Conservation (phyloP, 2,888 invertebrate species). For the Luffia ferchaultella region DNA sequence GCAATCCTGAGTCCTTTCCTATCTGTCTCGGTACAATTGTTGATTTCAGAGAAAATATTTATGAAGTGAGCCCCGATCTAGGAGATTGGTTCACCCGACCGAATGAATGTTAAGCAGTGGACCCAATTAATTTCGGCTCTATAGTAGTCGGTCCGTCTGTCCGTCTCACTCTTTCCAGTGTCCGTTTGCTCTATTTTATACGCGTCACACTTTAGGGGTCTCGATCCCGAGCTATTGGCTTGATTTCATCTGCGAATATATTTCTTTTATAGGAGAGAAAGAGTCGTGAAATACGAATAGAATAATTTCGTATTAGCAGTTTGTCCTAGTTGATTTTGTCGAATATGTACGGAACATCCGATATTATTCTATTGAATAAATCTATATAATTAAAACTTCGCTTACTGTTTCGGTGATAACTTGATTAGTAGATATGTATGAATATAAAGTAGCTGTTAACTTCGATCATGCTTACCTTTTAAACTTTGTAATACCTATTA, state of each 20-base stretch:
- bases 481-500: no score
- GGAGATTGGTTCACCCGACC: slow-evolving; percentile 5
- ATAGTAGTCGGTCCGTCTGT: neutral
- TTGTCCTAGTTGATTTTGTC: no score
- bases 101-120: slow-evolving; percentile 43
- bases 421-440: no score
- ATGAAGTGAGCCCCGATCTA: slow-evolving; percentile 5
- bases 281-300: neutral
- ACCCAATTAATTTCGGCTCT: slow-evolving; percentile 48
- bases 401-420: no score
- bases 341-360: no score
- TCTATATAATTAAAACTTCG: no score
- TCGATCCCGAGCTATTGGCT: neutral
- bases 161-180: no score
- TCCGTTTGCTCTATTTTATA: no score
- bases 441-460: no score
- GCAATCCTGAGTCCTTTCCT: neutral
- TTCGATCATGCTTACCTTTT: no score
- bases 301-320: neutral
- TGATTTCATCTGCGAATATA: neutral
- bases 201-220: neutral
- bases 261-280: neutral
- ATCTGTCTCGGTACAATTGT: neutral
- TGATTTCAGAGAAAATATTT: slow-evolving; percentile 2
- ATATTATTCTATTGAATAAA: no score